phyloP scores from a whole-genome alignment of 2,888 invertebrate genomes.

The Tenthredo distinguenda region DNA sequence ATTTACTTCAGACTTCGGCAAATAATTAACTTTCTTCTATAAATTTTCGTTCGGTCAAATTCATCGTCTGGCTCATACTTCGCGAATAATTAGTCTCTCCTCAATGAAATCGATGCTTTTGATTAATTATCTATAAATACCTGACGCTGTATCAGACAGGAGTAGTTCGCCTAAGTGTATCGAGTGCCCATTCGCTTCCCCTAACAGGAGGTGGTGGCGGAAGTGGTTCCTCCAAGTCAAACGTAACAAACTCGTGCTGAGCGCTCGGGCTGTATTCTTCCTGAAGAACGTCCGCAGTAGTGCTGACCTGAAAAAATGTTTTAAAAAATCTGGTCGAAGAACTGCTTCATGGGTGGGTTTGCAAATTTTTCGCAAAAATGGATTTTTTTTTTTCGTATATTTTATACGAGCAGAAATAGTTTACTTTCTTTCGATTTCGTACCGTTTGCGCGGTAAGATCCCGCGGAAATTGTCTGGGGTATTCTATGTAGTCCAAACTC shows the following conservation, averaged over 20 bases:
- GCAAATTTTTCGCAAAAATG: constrained; percentile 39
- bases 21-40: not conserved
- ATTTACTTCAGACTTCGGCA: not conserved
- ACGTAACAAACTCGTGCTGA: constrained; percentile 85
- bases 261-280: constrained; percentile 79
- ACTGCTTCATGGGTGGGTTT: not conserved
- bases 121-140: constrained; percentile 59
- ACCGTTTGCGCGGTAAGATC: constrained; percentile 86
- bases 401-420: too few species aligned
- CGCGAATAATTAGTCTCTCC: not conserved
- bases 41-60: not conserved
- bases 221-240: constrained; percentile 83
- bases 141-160: constrained; percentile 78
- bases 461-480: constrained; percentile 78
- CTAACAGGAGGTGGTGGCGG: constrained; percentile 76
- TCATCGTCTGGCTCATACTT: not conserved
- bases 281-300: constrained; percentile 80
- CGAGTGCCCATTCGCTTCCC: constrained; percentile 78
- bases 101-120: not conserved
- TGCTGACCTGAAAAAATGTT: constrained; percentile 79
- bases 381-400: not conserved
- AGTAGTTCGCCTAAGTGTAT: constrained; percentile 77
- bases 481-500: constrained; percentile 79
- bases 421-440: constrained; percentile 37
- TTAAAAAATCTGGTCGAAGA: not conserved